Base-by-base conservation (phyloP, 2,888 invertebrate species). In the Coecobrya sp. region DNA sequence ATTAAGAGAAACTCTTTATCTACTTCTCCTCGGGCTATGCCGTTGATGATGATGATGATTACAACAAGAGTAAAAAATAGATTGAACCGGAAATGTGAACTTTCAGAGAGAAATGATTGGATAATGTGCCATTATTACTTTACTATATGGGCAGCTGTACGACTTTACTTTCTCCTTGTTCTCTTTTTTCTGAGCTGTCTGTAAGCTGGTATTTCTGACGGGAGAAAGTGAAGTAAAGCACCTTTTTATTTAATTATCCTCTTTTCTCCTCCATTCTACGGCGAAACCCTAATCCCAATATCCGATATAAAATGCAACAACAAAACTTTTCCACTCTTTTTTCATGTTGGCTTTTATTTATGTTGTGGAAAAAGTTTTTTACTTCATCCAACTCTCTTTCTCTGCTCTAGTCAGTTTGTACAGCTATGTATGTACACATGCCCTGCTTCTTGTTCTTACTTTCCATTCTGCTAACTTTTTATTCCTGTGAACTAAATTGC, bases 201-300 rank as follows among this genome's bases (percentile, higher is more conserved):
- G 36, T 36, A 36, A 7, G 36, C 36, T n/a, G n/a, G 42, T n/a
- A 42, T 70, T 7, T 65, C 36, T 2, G 42, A 16, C 22, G 8
- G 2, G 49, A 25, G 22, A 79, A 42, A 22, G 11, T 30, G 62
- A 16, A 22, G 68, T 16, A 76, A 76, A 76, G 76, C 49, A 52
- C 79, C 76, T 79, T 52, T 36, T 79, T 79, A 79, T 52, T 79
- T 79, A 79, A 79, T 79, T 79, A 79, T 52, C 79, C 19, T 25
- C 49, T 19, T 52, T 27, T 8, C 49, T 25, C 79, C 13, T 45
- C 13, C 79, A 25, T 4, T n/a, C 36, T 36, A 36, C 36, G 2
- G 36, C 36, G 13, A 19, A 42, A 70, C 19, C 70, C 36, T 36
- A 55, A 55, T 4, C 55, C 16, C 22, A 70, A 70, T 30, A 11